Percentiles rank a stretch among this genome's conserved stretches.
phyloP scores from a whole-genome alignment of 2,888 invertebrate genomes.

The Microchrysa polita region DNA sequence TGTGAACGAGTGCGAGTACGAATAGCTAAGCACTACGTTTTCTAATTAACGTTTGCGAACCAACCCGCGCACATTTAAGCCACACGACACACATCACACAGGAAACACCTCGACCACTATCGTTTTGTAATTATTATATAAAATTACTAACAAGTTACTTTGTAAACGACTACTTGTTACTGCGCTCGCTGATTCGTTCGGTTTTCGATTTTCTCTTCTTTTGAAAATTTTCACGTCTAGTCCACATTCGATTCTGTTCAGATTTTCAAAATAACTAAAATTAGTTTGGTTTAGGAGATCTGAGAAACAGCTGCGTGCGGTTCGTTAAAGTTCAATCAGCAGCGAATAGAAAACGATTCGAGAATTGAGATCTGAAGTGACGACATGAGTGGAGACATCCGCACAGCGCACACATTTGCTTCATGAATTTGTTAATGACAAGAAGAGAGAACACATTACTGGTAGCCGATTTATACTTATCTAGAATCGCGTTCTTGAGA shows the following conservation, averaged over 20 bases:
- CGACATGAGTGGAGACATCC: background rate
- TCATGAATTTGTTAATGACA: too few relatives aligned
- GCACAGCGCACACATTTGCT: background rate
- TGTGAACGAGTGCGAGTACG: slow-evolving; percentile 2
- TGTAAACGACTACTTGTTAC: too few relatives aligned
- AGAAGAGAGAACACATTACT: too few relatives aligned
- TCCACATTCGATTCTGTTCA: background rate
- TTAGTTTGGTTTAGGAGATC: background rate
- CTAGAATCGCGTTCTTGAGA: too few relatives aligned
- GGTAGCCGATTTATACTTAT: too few relatives aligned
- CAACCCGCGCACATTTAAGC: background rate
- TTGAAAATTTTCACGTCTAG: background rate
- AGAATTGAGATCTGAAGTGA: background rate
- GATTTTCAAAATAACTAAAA: slow-evolving; percentile 8
- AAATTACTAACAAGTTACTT: background rate
- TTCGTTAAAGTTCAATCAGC: background rate
- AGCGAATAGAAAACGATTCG: background rate
- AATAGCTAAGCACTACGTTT: background rate
- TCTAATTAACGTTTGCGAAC: background rate
- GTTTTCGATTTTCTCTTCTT: background rate
- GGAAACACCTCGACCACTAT: background rate
- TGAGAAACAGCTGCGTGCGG: slow-evolving; percentile 4
- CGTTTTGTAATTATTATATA: background rate
- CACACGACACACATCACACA: background rate
- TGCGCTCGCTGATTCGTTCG: background rate